phyloP scores from a whole-genome alignment of 2,113 vertebrate species.

The Mirza zaza region DNA sequence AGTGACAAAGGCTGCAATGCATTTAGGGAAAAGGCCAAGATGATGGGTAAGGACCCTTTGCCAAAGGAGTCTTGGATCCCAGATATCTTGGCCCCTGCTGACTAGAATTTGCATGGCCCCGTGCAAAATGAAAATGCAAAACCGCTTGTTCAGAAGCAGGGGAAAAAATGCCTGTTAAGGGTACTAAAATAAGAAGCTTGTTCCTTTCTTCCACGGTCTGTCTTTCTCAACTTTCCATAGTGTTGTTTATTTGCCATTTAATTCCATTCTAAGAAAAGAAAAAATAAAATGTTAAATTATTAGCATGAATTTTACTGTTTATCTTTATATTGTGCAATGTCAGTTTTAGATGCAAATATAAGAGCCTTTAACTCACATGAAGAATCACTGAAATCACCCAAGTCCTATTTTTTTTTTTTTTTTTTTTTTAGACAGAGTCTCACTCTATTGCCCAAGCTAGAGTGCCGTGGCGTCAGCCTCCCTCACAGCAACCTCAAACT shows the following conservation, averaged over 20 bases:
- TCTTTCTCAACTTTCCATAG: background rate
- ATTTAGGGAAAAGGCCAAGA: background rate
- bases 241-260: background rate
- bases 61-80: background rate
- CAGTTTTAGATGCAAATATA: conserved; percentile 24
- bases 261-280: background rate
- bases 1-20: background rate
- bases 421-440: too few species aligned
- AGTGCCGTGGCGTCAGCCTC: too few species aligned
- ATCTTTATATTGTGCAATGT: background rate
- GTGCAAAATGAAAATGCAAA: background rate
- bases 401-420: background rate
- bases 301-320: background rate
- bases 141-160: background rate
- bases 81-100: background rate
- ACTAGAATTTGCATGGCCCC: background rate
- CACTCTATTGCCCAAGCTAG: too few species aligned
- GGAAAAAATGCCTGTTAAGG: background rate
- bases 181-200: background rate
- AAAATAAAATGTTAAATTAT: conserved; percentile 1
- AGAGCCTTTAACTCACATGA: background rate
- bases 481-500: too few species aligned
- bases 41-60: background rate
- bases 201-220: background rate
- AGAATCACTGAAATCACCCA: background rate